phyloP scores from a whole-genome alignment of 2,888 invertebrate genomes.

The Eulithis testata region DNA sequence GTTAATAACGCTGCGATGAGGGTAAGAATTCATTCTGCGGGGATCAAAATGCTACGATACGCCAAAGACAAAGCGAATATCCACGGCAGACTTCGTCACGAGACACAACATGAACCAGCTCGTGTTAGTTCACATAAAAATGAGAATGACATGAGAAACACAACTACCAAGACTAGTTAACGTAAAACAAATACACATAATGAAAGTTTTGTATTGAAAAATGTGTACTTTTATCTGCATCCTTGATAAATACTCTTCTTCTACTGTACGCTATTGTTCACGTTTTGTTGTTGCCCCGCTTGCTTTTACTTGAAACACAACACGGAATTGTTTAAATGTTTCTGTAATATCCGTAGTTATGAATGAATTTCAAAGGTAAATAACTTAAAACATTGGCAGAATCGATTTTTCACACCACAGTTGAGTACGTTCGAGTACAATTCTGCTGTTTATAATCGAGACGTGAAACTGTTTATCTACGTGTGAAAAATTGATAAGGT shows the following conservation, averaged over 20 bases:
- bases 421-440: too few species aligned
- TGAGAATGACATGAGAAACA: constrained; percentile 74
- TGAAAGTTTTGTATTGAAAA: constrained; percentile 55
- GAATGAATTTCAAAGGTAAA: constrained; percentile 21
- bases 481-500: constrained; percentile 50
- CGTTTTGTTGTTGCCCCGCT: constrained; percentile 74
- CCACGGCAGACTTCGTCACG: constrained; percentile 63
- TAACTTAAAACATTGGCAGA: constrained; percentile 34
- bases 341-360: constrained; percentile 37
- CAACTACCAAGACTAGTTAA: constrained; percentile 78
- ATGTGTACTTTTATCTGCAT: constrained; percentile 60
- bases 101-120: constrained; percentile 60
- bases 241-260: constrained; percentile 62
- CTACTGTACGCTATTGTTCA: constrained; percentile 62
- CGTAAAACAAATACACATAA: constrained; percentile 65
- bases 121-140: constrained; percentile 77
- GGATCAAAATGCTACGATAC: constrained; percentile 73
- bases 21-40: constrained; percentile 71
- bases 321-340: constrained; percentile 56
- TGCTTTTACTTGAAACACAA: constrained; percentile 80
- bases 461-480: background rate
- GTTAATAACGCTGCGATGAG: constrained; percentile 70
- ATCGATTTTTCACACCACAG: constrained; percentile 36
- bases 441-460: too few species aligned
- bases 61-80: constrained; percentile 77